phyloP scores from a whole-genome alignment of 30 jellyfish, hydroid and myxozoan species.

The Cassiopea andromeda region DNA sequence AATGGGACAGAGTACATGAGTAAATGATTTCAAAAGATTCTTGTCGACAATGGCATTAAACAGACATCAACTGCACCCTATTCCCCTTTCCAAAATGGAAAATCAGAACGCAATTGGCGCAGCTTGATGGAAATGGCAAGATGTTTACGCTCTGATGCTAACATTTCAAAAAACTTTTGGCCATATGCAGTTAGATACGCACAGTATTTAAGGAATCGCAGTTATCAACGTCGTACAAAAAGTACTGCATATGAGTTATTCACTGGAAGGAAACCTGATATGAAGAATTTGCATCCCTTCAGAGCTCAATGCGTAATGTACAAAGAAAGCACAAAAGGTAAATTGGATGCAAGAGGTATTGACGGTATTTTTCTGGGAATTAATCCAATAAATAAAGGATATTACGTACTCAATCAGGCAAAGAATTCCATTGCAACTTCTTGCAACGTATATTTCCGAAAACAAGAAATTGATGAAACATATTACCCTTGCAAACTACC shows the following conservation, averaged over 20 bases:
- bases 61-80: conserved; percentile 53
- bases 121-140: conserved; percentile 64
- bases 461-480: conserved; percentile 12
- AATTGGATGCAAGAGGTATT: conserved; percentile 27
- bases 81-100: conserved; percentile 28
- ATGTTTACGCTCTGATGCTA: conserved; percentile 42
- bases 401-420: conserved; percentile 18
- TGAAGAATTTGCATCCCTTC: conserved; percentile 26
- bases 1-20: conserved; percentile 30
- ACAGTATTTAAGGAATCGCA: conserved; percentile 42
- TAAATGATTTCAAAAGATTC: conserved; percentile 20
- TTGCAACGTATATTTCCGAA: conserved; percentile 19
- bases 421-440: conserved; percentile 21
- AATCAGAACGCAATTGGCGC: conserved; percentile 43
- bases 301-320: conserved; percentile 35
- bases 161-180: conserved; percentile 32
- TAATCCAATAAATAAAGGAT: not conserved
- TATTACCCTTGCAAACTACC: conserved; percentile 11
- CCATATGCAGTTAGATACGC: conserved; percentile 56
- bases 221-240: conserved; percentile 23
- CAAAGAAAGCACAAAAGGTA: conserved; percentile 22
- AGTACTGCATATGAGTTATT: conserved; percentile 45
- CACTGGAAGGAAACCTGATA: conserved; percentile 19
- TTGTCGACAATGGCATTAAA: conserved; percentile 28
- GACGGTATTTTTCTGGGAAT: conserved; percentile 48